These are phyloP conservation scores for Tetramorium alpestre DNA, from an alignment of 1,140 invertebrate species.

Conservation along the genomic window DNA sequence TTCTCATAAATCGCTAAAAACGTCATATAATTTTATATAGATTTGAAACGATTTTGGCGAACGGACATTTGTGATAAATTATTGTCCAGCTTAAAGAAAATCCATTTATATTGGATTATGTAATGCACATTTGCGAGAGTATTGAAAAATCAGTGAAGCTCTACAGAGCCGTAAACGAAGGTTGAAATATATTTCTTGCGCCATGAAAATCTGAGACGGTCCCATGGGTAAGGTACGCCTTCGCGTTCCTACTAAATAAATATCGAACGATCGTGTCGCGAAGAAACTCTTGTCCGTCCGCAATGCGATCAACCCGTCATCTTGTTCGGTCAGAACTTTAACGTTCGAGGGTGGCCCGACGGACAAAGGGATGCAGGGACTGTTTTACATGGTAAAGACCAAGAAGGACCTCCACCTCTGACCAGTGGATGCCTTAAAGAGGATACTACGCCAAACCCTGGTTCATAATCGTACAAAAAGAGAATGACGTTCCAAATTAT, in stretches of 20 bases:
- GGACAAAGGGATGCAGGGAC: slow-evolving; percentile 74
- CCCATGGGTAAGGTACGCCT: slow-evolving; percentile 48
- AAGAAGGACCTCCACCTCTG: slow-evolving; percentile 35
- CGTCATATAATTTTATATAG: not conserved
- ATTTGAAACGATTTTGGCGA: not conserved
- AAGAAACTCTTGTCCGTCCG: slow-evolving; percentile 64
- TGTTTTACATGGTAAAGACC: slow-evolving; percentile 78
- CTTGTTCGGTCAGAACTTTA: slow-evolving; percentile 71
- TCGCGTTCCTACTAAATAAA: slow-evolving; percentile 74
- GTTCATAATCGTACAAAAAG: not conserved
- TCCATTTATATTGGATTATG: not conserved
- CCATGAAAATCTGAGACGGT: slow-evolving; percentile 66
- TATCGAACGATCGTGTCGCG: slow-evolving; percentile 68
- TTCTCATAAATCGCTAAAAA: not conserved
- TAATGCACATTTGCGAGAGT: not conserved
- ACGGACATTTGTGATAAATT: not conserved
- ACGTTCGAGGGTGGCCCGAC: slow-evolving; percentile 41
- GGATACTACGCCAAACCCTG: slow-evolving; percentile 26
- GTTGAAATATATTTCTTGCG: slow-evolving; percentile 30
- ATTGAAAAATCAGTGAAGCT: not conserved
- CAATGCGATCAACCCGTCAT: not conserved
- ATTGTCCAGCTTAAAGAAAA: not conserved
- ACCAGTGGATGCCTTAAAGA: slow-evolving; percentile 68
- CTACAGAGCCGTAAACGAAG: not conserved
- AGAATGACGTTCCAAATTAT: not conserved